Evolutionary conservation across 2,113 vertebrate genomes (phyloP).

Genomic region (Alethe diademata): DNA sequence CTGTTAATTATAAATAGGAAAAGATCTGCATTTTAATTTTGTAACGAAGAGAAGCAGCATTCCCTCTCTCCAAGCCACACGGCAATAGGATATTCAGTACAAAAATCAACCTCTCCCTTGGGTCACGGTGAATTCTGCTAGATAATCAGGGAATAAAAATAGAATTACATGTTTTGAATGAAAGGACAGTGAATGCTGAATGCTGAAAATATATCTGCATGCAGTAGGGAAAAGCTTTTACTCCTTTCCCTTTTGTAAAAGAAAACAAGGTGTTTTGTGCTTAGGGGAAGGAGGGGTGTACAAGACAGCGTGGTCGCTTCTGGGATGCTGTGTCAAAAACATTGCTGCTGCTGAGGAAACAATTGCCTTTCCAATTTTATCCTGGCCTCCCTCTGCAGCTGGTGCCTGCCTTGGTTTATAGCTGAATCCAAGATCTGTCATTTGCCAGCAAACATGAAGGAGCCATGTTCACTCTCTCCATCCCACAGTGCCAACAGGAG

Average conservation of each 20-base stretch:
- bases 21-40: not conserved
- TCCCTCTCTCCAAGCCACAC: not conserved
- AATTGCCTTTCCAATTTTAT: not conserved
- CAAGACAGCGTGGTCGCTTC: not conserved
- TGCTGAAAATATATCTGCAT: not conserved
- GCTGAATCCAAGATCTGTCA: not conserved
- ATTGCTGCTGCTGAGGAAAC: not conserved
- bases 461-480: not conserved
- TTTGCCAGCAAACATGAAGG: not conserved
- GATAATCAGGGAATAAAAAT: slow-evolving; percentile 25
- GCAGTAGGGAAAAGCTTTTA: not conserved
- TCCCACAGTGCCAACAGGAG: not conserved
- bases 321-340: not conserved
- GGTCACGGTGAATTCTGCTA: not conserved
- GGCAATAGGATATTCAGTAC: not conserved
- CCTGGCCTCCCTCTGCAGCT: not conserved
- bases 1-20: not conserved
- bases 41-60: not conserved
- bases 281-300: not conserved
- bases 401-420: not conserved
- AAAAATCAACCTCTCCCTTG: not conserved
- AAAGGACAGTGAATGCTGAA: not conserved
- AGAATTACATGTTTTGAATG: not conserved
- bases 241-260: not conserved
- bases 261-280: not conserved